Conservation (phyloP, 1,140 invertebrate species). For the Geopemphigus sp. region DNA sequence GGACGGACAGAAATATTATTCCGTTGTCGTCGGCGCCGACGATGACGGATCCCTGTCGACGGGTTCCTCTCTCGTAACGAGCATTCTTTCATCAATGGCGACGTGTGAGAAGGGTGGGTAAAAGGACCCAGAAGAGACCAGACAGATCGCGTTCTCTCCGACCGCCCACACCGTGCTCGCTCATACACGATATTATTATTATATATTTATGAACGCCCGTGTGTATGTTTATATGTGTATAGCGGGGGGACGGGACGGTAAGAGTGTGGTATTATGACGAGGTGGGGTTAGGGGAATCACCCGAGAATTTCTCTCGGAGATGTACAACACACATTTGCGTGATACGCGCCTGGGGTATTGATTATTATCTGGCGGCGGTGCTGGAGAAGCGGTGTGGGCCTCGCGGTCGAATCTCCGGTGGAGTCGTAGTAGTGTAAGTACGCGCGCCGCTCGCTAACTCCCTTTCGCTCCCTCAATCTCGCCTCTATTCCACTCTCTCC, state of each 20-base stretch:
- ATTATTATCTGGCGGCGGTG: slow-evolving; percentile 38
- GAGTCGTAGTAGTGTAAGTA: slow-evolving; percentile 41
- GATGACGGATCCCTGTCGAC: not conserved
- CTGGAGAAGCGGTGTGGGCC: not conserved
- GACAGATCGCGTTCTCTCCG: too few species aligned
- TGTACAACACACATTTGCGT: not conserved
- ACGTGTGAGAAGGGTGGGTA: too few species aligned
- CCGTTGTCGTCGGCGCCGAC: too few species aligned
- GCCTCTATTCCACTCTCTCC: not conserved
- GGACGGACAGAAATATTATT: not conserved
- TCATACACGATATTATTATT: too few species aligned
- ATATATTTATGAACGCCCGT: too few species aligned
- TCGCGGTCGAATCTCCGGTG: slow-evolving; percentile 26
- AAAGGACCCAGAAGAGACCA: too few species aligned
- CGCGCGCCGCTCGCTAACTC: not conserved
- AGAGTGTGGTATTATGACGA: too few species aligned
- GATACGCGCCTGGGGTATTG: slow-evolving; percentile 39
- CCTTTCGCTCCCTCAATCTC: not conserved
- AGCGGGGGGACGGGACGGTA: too few species aligned
- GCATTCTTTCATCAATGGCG: not conserved
- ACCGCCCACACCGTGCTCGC: too few species aligned
- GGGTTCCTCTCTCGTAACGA: not conserved
- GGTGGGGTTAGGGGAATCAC: not conserved
- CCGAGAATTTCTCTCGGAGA: not conserved
- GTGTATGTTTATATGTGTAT: too few species aligned